phyloP scores from a whole-genome alignment of 2,113 vertebrate genomes.

The Zapornia atra region DNA sequence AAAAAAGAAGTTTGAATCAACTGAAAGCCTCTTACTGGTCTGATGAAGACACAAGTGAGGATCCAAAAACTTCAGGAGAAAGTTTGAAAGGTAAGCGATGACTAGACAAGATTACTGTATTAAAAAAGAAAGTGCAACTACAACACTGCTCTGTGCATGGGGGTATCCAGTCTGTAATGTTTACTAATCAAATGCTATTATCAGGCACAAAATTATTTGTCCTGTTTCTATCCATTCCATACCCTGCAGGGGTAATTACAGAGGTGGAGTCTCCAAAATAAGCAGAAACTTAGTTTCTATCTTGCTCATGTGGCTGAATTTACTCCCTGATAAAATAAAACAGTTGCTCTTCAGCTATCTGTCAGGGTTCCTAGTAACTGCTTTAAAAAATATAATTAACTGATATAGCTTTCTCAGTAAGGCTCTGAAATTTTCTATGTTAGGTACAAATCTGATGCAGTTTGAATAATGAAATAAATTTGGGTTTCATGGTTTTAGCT shows the following conservation, averaged over 20 bases:
- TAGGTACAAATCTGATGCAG: not conserved
- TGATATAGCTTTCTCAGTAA: not conserved
- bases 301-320: conserved; percentile 2
- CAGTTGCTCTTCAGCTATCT: not conserved
- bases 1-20: not conserved
- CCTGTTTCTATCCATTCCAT: not conserved
- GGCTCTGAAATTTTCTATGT: not conserved
- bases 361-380: not conserved
- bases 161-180: too few species aligned
- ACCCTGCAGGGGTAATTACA: not conserved
- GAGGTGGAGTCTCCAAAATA: not conserved
- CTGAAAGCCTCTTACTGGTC: not conserved
- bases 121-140: not conserved
- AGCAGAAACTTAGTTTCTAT: not conserved
- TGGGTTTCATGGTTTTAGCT: not conserved
- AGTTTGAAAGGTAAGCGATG: not conserved
- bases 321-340: not conserved
- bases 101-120: not conserved
- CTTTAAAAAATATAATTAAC: not conserved
- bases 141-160: not conserved
- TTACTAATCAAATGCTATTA: not conserved
- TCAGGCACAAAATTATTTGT: not conserved
- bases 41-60: not conserved
- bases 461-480: not conserved
- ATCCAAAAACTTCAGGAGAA: not conserved